These are phyloP conservation scores for Hoplostethus atlanticus DNA, from an alignment of 2,797 vertebrate species.

Conservation along the genomic window DNA sequence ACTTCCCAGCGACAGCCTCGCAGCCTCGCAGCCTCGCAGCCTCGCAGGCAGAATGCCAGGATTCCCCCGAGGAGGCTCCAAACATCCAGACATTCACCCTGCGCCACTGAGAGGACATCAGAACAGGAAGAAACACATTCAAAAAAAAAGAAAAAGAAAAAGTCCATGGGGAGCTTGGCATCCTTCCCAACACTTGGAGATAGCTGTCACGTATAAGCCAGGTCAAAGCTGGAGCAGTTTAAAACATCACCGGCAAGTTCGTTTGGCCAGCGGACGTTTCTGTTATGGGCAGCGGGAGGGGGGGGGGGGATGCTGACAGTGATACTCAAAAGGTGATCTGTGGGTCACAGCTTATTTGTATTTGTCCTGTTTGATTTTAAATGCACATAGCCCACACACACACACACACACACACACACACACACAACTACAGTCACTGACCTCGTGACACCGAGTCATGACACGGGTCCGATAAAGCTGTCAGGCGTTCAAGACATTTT, in stretches of 20 bases:
- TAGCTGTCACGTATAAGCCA: conserved; percentile 2
- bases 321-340: conserved; percentile 39
- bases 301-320: conserved; percentile 38
- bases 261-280: conserved; percentile 28
- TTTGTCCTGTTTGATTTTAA: conserved; percentile 51
- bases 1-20: conserved; percentile 5
- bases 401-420: conserved; percentile 34
- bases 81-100: conserved; percentile 37
- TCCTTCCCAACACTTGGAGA: conserved; percentile 23
- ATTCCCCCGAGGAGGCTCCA: conserved; percentile 22
- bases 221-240: conserved; percentile 48
- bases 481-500: conserved; percentile 59
- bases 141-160: conserved; percentile 9
- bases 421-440: conserved; percentile 47
- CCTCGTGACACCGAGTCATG: conserved; percentile 49
- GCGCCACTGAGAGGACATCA: conserved; percentile 31
- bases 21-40: conserved; percentile 1
- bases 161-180: conserved; percentile 47
- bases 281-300: background rate
- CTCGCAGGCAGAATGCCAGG: conserved; percentile 40
- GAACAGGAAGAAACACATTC: conserved; percentile 51
- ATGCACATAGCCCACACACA: conserved; percentile 19
- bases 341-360: conserved; percentile 49
- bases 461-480: conserved; percentile 42
- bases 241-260: conserved; percentile 21